Conservation (phyloP, 2,797 vertebrate species). For the Emydoidea blandingii region DNA sequence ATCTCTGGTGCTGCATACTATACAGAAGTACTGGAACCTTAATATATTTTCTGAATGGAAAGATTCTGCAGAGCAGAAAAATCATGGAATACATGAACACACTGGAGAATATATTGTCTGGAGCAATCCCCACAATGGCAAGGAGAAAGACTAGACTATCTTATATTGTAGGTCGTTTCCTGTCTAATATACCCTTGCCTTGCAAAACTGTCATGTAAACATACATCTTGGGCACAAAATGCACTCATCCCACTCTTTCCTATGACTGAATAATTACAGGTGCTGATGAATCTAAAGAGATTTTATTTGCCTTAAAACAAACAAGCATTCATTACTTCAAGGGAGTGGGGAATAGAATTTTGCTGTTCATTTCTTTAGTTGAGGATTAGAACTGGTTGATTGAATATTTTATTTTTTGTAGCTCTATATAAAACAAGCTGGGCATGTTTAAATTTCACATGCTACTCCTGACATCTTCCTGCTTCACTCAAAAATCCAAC, state of each 20-base stretch:
- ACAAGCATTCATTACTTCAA: neutral
- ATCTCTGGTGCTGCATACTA: neutral
- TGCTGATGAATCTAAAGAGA: neutral
- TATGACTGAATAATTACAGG: neutral
- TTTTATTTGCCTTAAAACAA: neutral
- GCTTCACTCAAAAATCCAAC: neutral
- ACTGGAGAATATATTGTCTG: neutral
- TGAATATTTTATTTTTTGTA: neutral
- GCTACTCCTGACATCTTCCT: neutral
- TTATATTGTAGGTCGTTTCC: neutral
- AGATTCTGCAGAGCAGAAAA: neutral
- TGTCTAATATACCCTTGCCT: neutral
- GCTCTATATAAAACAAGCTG: neutral
- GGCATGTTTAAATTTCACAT: neutral
- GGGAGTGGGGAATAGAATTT: neutral
- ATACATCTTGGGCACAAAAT: neutral
- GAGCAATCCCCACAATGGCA: neutral
- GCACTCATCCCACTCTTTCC: neutral
- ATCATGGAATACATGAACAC: rapidly evolving
- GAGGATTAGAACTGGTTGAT: neutral
- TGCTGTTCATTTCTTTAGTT: neutral
- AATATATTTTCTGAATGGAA: neutral
- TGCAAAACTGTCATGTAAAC: neutral
- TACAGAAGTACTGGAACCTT: neutral
- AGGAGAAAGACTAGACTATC: neutral